These are phyloP conservation scores for Lerista edwardsae DNA, from an alignment of 2,797 vertebrate genomes.

Conservation along the genomic window DNA sequence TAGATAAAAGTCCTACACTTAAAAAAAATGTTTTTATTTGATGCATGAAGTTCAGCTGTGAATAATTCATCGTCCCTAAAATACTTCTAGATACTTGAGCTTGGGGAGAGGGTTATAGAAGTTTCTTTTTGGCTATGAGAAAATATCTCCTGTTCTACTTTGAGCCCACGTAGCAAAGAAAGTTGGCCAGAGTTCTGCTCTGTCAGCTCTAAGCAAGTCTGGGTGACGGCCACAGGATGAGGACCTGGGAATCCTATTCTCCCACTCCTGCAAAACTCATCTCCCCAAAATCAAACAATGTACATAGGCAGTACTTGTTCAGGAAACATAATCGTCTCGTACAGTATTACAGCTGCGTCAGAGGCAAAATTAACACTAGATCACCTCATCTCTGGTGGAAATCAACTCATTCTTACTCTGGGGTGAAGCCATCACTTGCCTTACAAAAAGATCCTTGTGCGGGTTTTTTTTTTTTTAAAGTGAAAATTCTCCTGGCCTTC, in stretches of 20 bases:
- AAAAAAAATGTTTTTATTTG: not conserved
- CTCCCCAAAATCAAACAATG: not conserved
- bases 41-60: not conserved
- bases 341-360: not conserved
- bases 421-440: not conserved
- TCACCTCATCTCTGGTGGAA: constrained; percentile 14
- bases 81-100: not conserved
- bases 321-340: not conserved
- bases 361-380: not conserved
- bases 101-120: too few species aligned
- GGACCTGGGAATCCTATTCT: too few species aligned
- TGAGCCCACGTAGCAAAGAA: not conserved
- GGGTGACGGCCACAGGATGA: too few species aligned
- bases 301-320: not conserved
- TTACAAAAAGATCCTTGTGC: constrained; percentile 50
- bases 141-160: not conserved
- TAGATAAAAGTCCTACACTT: not conserved
- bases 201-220: not conserved
- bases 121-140: too few species aligned
- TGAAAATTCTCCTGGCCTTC: constrained; percentile 32
- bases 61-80: not conserved
- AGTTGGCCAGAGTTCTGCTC: not conserved
- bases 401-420: not conserved
- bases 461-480: not conserved
- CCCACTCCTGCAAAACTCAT: not conserved